Evolutionary conservation across 1,140 invertebrate species (phyloP), one percentile per base, ranked within the genome.

Genomic region (Stegodyphus dumicola): DNA sequence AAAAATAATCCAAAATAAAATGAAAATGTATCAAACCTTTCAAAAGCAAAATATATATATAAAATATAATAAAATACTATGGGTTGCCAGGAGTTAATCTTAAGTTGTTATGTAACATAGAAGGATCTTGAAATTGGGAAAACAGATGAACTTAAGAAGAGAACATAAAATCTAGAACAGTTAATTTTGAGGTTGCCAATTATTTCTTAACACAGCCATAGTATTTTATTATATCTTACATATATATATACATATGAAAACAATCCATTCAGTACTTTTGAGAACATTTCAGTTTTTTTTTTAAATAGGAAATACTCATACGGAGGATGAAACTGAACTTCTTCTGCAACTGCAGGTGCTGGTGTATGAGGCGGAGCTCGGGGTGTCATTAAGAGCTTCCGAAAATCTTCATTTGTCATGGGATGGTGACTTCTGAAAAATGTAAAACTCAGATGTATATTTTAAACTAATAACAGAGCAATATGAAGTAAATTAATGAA

Each of bases 331-430:
- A 64, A 17, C 33, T 69, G 71, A 7, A 51, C 54, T 64, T 85
- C 83, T 77, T 85, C 83, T n/a, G 74, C 33, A 65, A 64, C 64
- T 17, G 86, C 10, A 13, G 83, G 66, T 6, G 81, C 33, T 49
- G 79, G 84, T 49, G 88, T 78, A 65, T 87, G 71, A 11, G 87
- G 65, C 18, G 87, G 88, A 69, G 88, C 89, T 74, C 96, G 92
- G 0, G 98, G 97, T 0, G 97, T 99, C 95, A 98, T 98, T 81
- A 99, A 91, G 13, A 99, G 91, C 89, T 98, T 98, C 51, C 98
- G 93, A 89, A 99, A 99, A 91, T 99, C 98, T 90, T 97, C 97
- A 92, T 99, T 99, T 9, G 97, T 99, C 75, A 99, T 86, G 9
- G 89, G 90, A 79, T 90, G 89, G 33, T 75, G 70, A 79, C 87